Evolutionary conservation across 2,888 invertebrate species (phyloP), one percentile per base, ranked within the genome.

Genomic region (Drosophila anomelani): DNA sequence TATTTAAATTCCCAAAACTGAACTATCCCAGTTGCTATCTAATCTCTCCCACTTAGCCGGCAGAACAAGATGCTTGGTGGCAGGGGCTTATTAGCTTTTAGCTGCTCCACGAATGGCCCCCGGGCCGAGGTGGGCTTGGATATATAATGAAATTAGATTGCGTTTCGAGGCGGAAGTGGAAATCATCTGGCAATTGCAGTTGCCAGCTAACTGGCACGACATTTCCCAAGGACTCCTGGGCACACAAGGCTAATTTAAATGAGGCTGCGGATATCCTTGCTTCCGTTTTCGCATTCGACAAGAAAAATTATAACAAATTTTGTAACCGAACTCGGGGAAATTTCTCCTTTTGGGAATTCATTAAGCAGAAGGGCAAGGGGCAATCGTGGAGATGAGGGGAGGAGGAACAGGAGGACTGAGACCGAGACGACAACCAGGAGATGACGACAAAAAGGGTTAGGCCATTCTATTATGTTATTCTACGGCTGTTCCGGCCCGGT

Each of bases 301-400:
- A 78, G 75, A 77, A 88, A 86, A 89, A 77, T 85, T 81, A 88
- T 84, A 84, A 89, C 84, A 84, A 84, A 81, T 89, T 64, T 83
- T 81, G 84, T 84, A 81, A 76, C 82, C 90, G 71, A 87, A 87
- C 41, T 84, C 74, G 81, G 81, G 76, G 66, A 78, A 84, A 84
- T 81, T 88, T 87, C 85, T 87, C 85, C 85, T 79, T 80, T 69
- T 73, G 90, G 89, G 90, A 90, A 88, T 90, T 90, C 90, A 90
- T 90, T 90, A 90, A 90, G 87, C 78, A 46, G 23, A 58, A 57
- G 63, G 36, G 20, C 23, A 29, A 26, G 26, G 26, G 62, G 7
- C 23, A 29, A 39, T 26, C 34, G 17, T 5, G n/a, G 34, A 12
- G 15, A n/a, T 26, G 36, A 32, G 36, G 46, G 15, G 7, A 13